Percentiles rank a stretch among this genome's conserved stretches.
Conservation (phyloP, 1,140 invertebrate species). For the Stratiolaelaps scimitus region DNA sequence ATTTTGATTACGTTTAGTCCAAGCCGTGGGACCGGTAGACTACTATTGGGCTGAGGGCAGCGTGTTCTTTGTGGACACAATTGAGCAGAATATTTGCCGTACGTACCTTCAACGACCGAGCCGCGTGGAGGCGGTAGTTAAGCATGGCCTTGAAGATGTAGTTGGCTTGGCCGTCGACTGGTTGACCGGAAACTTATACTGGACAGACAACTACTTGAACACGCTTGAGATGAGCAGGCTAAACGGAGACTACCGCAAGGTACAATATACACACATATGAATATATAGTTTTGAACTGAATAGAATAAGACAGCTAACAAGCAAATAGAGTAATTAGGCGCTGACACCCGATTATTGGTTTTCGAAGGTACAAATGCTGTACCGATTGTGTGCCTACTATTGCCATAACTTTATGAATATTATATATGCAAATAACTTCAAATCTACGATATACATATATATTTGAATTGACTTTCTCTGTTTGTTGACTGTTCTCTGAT, state of each 20-base stretch:
- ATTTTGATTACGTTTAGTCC: slow-evolving; percentile 35
- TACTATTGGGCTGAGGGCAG: slow-evolving; percentile 10
- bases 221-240: slow-evolving; percentile 45
- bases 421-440: no score
- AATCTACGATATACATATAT: no score
- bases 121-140: slow-evolving; percentile 32
- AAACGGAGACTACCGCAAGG: slow-evolving; percentile 41
- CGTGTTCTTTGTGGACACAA: slow-evolving; percentile 1
- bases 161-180: slow-evolving; percentile 46
- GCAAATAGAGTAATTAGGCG: no score
- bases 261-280: no score
- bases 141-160: slow-evolving; percentile 33
- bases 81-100: slow-evolving; percentile 1
- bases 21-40: slow-evolving; percentile 7
- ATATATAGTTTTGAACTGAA: no score
- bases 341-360: not conserved
- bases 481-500: no score
- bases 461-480: no score
- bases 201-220: slow-evolving; percentile 42
- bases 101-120: slow-evolving; percentile 19
- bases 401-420: no score
- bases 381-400: no score
- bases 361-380: not conserved
- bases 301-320: no score
- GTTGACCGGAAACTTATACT: slow-evolving; percentile 48